Base-by-base conservation (phyloP, 2,888 invertebrate genomes). In the Adelphocoris suturalis region DNA sequence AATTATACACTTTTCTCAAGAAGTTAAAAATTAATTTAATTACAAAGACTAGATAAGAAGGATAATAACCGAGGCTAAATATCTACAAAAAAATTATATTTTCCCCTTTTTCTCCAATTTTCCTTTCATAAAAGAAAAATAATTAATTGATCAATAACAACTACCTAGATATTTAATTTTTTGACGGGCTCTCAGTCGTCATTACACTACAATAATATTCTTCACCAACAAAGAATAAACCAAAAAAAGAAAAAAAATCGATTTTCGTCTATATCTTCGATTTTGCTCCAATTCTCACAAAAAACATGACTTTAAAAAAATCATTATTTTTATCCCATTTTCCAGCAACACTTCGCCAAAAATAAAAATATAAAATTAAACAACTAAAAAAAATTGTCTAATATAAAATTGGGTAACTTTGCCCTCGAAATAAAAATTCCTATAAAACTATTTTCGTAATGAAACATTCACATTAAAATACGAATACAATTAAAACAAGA, bases 31-130 rank as follows among this genome's bases (percentile, higher is more conserved):
- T 88, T 88, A 88, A 88, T 88, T 88, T 88, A 76, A 88, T 88
- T 88, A 88, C 88, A 88, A 88, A 88, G 88, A 88, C 88, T 88
- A 88, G 88, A 88, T 88, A 88, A 78, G 88, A 88, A 88, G 80
- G 88, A 80, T 86, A 88, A 88, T 88, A 88, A 88, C 88, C 78
- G 78, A 78, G 76, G 88, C 88, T 76, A 88, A 46, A 52, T 78
- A 88, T 88, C 88, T 88, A 88, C 88, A 78, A 48, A 80, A 86
- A 55, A 46, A 27, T 82, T 82, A 47, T 61, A 48, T 47, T 86
- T 81, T 68, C 75, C 86, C 48, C 75, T n/a, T 85, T 37, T 55
- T 61, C 46, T 61, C 19, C 61, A 23, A 7, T 19, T 82, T 48
- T 48, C 23, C 48, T 86, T 86, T 68, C 48, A 47, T 0, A 75